These are phyloP conservation scores for Catharus fuscescens DNA, from an alignment of 2,113 vertebrate genomes.

Conservation along the genomic window DNA sequence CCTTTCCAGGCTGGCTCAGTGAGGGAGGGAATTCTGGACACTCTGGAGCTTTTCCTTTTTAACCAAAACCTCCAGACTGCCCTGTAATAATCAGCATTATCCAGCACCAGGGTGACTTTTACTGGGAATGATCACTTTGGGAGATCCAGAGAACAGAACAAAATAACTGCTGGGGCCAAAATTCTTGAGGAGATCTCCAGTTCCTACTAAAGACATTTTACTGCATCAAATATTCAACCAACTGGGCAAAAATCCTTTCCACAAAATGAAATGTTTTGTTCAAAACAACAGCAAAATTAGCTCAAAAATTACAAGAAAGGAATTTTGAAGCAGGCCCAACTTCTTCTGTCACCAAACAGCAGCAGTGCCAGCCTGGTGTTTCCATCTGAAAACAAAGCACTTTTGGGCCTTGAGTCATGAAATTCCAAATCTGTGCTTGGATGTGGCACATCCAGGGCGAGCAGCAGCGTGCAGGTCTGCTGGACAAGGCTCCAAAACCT, in stretches of 20 bases:
- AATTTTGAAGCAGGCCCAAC: not conserved
- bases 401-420: not conserved
- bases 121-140: not conserved
- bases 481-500: not conserved
- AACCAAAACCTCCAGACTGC: not conserved
- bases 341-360: not conserved
- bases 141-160: not conserved
- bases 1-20: constrained; percentile 6
- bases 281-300: not conserved
- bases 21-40: not conserved
- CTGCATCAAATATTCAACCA: not conserved
- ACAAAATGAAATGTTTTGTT: not conserved
- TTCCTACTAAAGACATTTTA: not conserved
- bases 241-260: not conserved
- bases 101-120: not conserved
- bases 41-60: not conserved
- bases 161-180: not conserved
- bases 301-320: not conserved
- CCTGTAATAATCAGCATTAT: not conserved
- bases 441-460: not conserved
- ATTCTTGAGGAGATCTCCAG: not conserved
- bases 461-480: not conserved
- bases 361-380: not conserved
- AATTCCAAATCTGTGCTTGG: accelerated
- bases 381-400: not conserved